These are phyloP conservation scores for Rhopalosiphum maidis DNA, from an alignment of 1,140 invertebrate genomes.

Conservation along the genomic window DNA sequence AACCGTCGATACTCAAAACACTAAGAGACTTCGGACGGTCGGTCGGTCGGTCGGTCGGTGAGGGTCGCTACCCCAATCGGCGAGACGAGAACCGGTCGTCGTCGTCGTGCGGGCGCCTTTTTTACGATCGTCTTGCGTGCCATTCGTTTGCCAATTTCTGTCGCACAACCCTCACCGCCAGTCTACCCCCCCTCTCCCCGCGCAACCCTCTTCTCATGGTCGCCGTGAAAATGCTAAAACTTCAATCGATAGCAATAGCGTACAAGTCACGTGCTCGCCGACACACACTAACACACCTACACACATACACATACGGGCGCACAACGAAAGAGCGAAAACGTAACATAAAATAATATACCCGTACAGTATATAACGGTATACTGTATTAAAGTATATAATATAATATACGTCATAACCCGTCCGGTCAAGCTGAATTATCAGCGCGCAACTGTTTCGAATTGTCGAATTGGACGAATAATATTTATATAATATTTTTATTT, in stretches of 20 bases:
- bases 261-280: background rate
- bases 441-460: too few relatives aligned
- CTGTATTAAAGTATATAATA: background rate
- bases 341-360: background rate
- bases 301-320: too few relatives aligned
- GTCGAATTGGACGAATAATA: background rate
- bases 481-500: background rate
- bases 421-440: background rate
- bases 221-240: slow-evolving; percentile 28
- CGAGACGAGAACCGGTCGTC: slow-evolving; percentile 15
- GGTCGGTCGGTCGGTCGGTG: background rate
- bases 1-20: background rate
- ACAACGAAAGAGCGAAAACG: background rate
- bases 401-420: background rate
- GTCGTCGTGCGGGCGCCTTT: slow-evolving; percentile 23
- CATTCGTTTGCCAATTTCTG: background rate
- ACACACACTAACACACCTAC: background rate
- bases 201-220: background rate
- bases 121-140: slow-evolving; percentile 51
- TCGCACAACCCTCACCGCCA: background rate
- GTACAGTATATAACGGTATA: background rate
- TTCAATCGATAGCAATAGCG: slow-evolving; percentile 21
- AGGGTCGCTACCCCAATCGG: background rate
- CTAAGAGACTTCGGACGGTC: background rate
- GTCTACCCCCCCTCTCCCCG: too few relatives aligned